A percentile compares a stretch with the other conserved stretches of the same genome.
phyloP scores from a whole-genome alignment of 1,140 invertebrate genomes.

The Laupala kohalensis region DNA sequence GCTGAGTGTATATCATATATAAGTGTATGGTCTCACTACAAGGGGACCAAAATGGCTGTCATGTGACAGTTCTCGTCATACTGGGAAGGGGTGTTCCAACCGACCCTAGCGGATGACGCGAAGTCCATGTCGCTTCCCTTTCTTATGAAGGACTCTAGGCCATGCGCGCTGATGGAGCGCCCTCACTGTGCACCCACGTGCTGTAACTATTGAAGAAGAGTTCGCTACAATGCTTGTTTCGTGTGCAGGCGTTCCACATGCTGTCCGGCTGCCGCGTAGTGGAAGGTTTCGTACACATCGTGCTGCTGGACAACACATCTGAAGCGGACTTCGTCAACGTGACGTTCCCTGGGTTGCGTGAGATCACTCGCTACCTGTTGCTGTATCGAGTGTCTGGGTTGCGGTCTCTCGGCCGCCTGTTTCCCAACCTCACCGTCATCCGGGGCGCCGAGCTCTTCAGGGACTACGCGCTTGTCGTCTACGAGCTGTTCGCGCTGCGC shows the following conservation, averaged over 20 bases:
- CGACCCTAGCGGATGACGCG: too few relatives aligned
- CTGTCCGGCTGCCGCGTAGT: conserved; percentile 47
- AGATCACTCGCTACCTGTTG: conserved; percentile 58
- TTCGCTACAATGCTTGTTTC: too few relatives aligned
- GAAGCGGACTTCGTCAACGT: conserved; percentile 33
- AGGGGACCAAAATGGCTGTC: too few relatives aligned
- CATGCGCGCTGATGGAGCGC: too few relatives aligned
- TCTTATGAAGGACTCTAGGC: too few relatives aligned
- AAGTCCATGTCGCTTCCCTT: too few relatives aligned
- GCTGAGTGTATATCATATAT: too few relatives aligned
- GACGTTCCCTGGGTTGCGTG: conserved; percentile 39
- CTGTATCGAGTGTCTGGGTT: conserved; percentile 46
- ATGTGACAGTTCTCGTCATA: too few relatives aligned
- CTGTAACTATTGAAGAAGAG: too few relatives aligned
- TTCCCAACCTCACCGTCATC: conserved; percentile 91
- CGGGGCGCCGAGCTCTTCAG: conserved; percentile 70
- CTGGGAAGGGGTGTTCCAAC: too few relatives aligned
- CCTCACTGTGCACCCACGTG: too few relatives aligned
- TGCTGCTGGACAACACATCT: conserved; percentile 40
- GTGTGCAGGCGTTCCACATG: conserved; percentile 25
- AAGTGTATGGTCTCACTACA: too few relatives aligned
- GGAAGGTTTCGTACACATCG: conserved; percentile 48
- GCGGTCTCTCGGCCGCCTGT: conserved; percentile 53
- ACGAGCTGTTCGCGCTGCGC: conserved; percentile 42
- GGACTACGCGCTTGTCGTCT: conserved; percentile 79